A percentile compares a stretch with the other conserved stretches of the same genome.
phyloP scores from a whole-genome alignment of 2,797 vertebrate genomes.

The Carapus acus region DNA sequence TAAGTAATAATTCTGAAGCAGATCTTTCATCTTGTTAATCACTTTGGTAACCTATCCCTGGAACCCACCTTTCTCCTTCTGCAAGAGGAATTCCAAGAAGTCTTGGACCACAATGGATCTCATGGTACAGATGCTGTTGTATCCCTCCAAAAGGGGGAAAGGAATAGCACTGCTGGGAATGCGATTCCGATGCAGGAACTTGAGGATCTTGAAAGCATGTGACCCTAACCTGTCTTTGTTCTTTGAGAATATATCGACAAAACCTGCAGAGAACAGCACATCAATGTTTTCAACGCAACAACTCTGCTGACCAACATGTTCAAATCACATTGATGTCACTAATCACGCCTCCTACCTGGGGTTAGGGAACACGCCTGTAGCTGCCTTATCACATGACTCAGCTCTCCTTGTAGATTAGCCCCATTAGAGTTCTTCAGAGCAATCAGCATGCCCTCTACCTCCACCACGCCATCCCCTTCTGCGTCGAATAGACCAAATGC shows the following conservation, averaged over 20 bases:
- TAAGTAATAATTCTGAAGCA: no score
- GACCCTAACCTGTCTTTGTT: conserved; percentile 83
- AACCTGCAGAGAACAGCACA: conserved; percentile 69
- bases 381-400: conserved; percentile 92
- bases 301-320: background rate
- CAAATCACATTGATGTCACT: conserved; percentile 11
- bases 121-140: conserved; percentile 93
- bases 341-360: conserved; percentile 76
- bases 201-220: conserved; percentile 88
- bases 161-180: conserved; percentile 88
- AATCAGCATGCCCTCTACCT: conserved; percentile 91
- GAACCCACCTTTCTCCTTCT: conserved; percentile 87
- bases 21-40: no score
- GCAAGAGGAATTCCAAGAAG: conserved; percentile 82
- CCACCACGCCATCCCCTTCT: conserved; percentile 90
- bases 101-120: conserved; percentile 89
- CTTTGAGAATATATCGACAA: conserved; percentile 96
- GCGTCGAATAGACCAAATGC: conserved; percentile 95
- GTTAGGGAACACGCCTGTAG: conserved; percentile 95
- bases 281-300: background rate
- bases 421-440: conserved; percentile 91
- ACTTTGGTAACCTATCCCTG: background rate
- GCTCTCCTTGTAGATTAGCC: conserved; percentile 91
- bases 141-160: conserved; percentile 89
- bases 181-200: conserved; percentile 91